phyloP scores from a whole-genome alignment of 2,113 vertebrate species.

The Indri indri region DNA sequence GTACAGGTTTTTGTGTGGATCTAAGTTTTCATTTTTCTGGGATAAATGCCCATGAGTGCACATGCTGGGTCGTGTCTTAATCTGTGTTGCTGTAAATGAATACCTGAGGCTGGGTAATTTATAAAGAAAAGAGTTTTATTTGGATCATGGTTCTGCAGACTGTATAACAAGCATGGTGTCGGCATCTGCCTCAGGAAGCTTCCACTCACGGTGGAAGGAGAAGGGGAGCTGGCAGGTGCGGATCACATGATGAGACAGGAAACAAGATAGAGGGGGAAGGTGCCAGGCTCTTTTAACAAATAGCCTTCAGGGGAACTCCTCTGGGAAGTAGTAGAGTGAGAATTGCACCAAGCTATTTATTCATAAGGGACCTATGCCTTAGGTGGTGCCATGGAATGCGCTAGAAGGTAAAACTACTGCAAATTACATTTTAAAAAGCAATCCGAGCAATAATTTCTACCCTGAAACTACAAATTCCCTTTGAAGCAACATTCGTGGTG shows the following conservation, averaged over 20 bases:
- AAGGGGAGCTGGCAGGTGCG: background rate
- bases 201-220: background rate
- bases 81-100: background rate
- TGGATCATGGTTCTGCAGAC: background rate
- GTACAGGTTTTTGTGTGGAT: background rate
- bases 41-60: background rate
- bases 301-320: background rate
- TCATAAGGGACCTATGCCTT: background rate
- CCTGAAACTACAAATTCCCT: conserved; percentile 11
- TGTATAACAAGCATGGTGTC: background rate
- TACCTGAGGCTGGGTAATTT: background rate
- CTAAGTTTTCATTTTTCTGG: background rate
- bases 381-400: background rate
- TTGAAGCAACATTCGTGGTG: background rate
- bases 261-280: background rate
- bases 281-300: background rate
- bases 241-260: background rate
- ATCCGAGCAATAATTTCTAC: background rate
- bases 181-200: background rate
- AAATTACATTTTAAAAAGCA: conserved; percentile 52
- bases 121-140: background rate
- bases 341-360: background rate
- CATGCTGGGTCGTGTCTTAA: background rate
- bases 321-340: background rate
- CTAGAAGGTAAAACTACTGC: conserved; percentile 12